phyloP scores from a whole-genome alignment of 1,140 invertebrate species.

The Brachystomella parvula region DNA sequence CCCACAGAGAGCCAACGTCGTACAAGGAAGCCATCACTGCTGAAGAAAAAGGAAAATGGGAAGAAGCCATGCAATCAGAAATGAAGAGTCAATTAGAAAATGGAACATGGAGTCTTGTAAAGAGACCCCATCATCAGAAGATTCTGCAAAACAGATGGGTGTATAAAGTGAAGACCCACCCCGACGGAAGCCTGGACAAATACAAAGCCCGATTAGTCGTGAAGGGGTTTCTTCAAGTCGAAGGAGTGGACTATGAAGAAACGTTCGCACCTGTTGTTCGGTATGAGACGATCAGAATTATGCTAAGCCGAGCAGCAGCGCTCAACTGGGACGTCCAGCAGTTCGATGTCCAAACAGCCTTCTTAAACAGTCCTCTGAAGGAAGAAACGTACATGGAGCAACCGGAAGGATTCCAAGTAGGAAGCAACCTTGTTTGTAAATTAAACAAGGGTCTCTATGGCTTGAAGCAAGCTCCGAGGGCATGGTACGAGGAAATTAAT shows the following conservation, averaged over 20 bases:
- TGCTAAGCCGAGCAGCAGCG: constrained; percentile 41
- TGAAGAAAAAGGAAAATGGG: background rate
- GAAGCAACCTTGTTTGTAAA: constrained; percentile 19
- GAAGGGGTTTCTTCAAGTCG: constrained; percentile 31
- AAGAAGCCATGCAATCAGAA: constrained; percentile 16
- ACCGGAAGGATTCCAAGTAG: constrained; percentile 32
- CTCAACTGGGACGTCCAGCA: constrained; percentile 40
- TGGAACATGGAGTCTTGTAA: constrained; percentile 8
- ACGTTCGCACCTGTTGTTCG: constrained; percentile 42
- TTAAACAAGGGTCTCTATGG: constrained; percentile 30
- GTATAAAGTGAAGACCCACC: constrained; percentile 22
- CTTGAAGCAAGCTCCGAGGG: constrained; percentile 26
- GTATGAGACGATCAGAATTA: constrained; percentile 40
- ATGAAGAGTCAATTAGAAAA: constrained; percentile 13
- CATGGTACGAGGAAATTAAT: constrained; percentile 4
- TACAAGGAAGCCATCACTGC: constrained; percentile 10
- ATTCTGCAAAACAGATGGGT: constrained; percentile 8
- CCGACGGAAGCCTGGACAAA: constrained; percentile 34
- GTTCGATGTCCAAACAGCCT: constrained; percentile 43
- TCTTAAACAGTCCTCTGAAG: constrained; percentile 43
- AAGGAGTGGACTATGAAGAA: constrained; percentile 36
- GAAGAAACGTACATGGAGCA: constrained; percentile 42
- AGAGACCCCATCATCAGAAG: background rate
- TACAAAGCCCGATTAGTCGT: constrained; percentile 40
- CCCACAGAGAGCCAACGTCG: background rate